Conservation (phyloP, 2,888 invertebrate genomes). For the Cheiracanthium punctorium region DNA sequence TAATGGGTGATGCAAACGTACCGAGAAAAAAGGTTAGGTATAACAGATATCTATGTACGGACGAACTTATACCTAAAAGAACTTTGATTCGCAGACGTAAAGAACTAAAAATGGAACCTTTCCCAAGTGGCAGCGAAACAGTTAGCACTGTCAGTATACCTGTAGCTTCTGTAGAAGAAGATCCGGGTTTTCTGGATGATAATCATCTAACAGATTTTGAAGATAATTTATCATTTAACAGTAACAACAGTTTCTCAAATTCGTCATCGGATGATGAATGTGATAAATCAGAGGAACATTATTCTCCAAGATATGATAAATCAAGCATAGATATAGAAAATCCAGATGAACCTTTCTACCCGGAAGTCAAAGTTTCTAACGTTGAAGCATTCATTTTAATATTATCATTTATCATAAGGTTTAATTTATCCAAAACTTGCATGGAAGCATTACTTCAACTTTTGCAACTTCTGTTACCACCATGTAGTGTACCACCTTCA, state of each 20-base stretch:
- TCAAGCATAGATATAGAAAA: neutral
- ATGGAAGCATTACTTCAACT: neutral
- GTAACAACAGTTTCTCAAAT: neutral
- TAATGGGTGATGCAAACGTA: neutral
- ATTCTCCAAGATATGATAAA: neutral
- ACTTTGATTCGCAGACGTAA: neutral
- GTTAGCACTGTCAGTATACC: neutral
- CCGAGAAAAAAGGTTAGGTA: slow-evolving; percentile 5
- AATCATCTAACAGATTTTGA: neutral
- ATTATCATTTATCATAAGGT: neutral
- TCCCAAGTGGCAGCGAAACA: neutral
- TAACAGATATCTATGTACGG: neutral
- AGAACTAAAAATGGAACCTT: neutral
- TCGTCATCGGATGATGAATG: neutral
- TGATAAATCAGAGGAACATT: neutral
- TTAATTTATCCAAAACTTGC: slow-evolving; percentile 10
- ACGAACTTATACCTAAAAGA: neutral
- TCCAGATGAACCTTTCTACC: neutral
- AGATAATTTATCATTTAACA: neutral
- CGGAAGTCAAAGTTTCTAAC: neutral
- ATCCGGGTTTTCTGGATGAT: neutral
- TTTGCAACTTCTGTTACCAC: neutral
- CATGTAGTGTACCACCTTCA: neutral
- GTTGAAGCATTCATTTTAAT: neutral
- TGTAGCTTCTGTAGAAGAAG: neutral